Base-by-base conservation (phyloP, 2,797 vertebrate genomes). In the Lepus townsendii region DNA sequence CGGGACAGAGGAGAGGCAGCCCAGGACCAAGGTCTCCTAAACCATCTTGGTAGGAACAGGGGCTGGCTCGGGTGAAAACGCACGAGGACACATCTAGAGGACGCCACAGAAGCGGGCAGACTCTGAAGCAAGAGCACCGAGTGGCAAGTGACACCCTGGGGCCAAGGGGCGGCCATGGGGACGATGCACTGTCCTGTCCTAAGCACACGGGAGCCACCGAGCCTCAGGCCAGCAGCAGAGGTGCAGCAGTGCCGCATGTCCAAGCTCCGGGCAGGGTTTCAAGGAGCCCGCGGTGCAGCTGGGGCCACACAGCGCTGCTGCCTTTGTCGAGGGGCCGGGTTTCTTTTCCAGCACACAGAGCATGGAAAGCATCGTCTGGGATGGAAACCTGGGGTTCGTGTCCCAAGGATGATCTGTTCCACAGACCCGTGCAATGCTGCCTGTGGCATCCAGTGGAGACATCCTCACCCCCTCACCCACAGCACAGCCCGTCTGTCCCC, bases 151-250 rank as follows among this genome's bases (percentile, higher is more conserved):
- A 35, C 57, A 6, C 22, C 14, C 27, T 0, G 0, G 17, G 27
- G 19, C 54, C 9, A 63, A 27, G 1, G 1, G 38, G 62, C 42
- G 9, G 54, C 54, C 12, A 24, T 26, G 2, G 57, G 68, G 57
- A 13, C 27, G 7, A 14, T 57, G 76, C 20, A 27, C 50, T 16
- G 5, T 50, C 22, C 30, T 2, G 4, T 50, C 38, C 76, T 27
- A 0, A 19, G 27, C 42, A 47, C 3, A 5, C 0, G 0, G 52
- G 1, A 3, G 14, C 57, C 13, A 2, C 27, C 13, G 0, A 5
- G 38, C 57, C 38, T 57, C 52, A 13, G 0, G 0, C 27, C n/a
- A 38, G 1, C 17, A 12, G n/a, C 10, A 1, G 0, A 3, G 5
- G 4, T 19, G 27, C 75, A 1, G 12, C 52, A 17, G 20, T 3